Evolutionary conservation across 1,140 invertebrate genomes (phyloP), one percentile per base, ranked within the genome.

Genomic region (Pseudomyrmex pallidus): DNA sequence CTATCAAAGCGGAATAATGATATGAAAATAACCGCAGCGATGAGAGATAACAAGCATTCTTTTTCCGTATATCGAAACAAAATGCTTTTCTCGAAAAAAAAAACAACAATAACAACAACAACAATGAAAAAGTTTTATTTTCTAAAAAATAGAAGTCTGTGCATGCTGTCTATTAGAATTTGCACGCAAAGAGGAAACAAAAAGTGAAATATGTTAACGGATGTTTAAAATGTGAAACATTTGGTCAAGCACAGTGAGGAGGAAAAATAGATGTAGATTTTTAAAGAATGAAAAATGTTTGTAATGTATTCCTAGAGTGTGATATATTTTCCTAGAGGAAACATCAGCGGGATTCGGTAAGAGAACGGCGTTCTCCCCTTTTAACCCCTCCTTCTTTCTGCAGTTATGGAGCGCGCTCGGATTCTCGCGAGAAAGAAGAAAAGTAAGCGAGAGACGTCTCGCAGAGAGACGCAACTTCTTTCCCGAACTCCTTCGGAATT

Each of bases 401-500:
- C 22, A 59, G 54, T 66, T 72, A 61, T 78, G 44, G 10, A 5
- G 7, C 4, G 20, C 54, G 61, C 35, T 35, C 7, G 35, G 35
- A 80, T 70, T 70, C 46, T 80, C 64, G 35, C 10, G n/a, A 13
- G 15, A 70, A 8, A 9, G 35, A 80, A 57, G 44, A 80, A 72
- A 80, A 70, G n/a, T 61, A 50, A 20, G 20, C n/a, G 20, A 57
- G 22, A 67, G 15, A n/a, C 46, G 35, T 59, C 25, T 48, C 15
- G 13, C 44, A 4, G 35, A 35, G 35, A 35, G 35, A 54, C 25
- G 66, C 66, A 80, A 62, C 56, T 84, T 68, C 62, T 84, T 77
- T 87, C 54, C 80, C 62, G 62, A 70, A 70, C 46, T 87, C 20
- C n/a, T 67, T 78, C 44, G 57, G 70, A 80, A 87, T 87, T 87